Conservation (phyloP, 2,113 vertebrate species). For the Paralichthys olivaceus region DNA sequence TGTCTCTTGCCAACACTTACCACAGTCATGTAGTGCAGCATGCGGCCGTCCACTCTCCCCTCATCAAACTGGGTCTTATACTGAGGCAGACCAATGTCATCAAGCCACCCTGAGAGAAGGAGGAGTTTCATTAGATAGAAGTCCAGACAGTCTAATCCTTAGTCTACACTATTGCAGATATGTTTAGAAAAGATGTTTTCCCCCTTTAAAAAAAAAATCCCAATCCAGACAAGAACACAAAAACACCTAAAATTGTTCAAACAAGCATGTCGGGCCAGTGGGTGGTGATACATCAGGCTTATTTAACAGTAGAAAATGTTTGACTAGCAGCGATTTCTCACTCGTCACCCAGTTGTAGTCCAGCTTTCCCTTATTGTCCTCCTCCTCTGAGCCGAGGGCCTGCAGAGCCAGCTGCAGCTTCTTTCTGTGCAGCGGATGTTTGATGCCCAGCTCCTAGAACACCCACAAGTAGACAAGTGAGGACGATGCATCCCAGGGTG, state of each 20-base stretch:
- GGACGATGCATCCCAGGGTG: not conserved
- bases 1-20: conserved; percentile 82
- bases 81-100: conserved; percentile 97
- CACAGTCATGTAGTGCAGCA: conserved; percentile 98
- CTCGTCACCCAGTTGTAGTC: conserved; percentile 99
- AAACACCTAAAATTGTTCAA: no score
- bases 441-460: conserved; percentile 94
- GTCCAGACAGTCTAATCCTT: not conserved
- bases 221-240: no score
- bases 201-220: no score
- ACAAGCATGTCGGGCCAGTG: no score
- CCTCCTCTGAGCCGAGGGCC: conserved; percentile 95
- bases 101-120: conserved; percentile 90
- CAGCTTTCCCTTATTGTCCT: conserved; percentile 93
- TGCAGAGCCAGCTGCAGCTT: conserved; percentile 97
- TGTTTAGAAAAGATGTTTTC: no score
- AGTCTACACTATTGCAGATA: not conserved
- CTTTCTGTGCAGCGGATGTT: conserved; percentile 93
- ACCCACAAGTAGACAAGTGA: not conserved
- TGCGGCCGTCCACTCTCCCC: conserved; percentile 93
- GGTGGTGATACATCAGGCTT: not conserved
- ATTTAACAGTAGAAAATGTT: not conserved
- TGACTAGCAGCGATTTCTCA: conserved; percentile 75
- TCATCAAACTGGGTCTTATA: conserved; percentile 99
- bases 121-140: not conserved